Evolutionary conservation across 2,113 vertebrate genomes (phyloP), one percentile per base, ranked within the genome.

Genomic region (Camelus dromedarius): DNA sequence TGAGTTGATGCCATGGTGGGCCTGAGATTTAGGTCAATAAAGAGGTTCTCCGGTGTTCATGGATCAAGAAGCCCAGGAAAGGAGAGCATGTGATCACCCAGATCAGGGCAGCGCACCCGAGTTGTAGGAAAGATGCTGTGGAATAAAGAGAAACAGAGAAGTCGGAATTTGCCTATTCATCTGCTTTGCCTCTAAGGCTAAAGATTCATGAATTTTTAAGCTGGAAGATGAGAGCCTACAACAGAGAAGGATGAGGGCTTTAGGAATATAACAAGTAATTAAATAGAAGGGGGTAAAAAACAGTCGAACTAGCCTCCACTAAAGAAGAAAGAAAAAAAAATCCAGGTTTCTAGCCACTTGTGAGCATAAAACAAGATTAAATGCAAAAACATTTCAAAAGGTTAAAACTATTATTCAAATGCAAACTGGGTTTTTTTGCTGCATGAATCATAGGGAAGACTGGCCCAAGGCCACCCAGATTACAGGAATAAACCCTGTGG

Each of bases 301-400:
- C 32, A 26, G 12, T 76, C 69, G 52, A 54, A 64, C 12, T 82
- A 48, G 56, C 19, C 12, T 83, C 58, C 19, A 28, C 28, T 92
- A 24, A 52, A 88, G 70, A 94, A 76, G 42, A 56, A 80, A 94
- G 67, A 85, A 73, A 22, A 70, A 54, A 73, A 22, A 60, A 92
- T 93, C 48, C 30, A 87, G 70, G 64, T 38, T 77, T 22, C 62
- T 86, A 89, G 62, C 48, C 19, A 46, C 66, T 56, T 73, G 30
- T 66, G 35, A 81, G 19, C 84, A 77, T 81, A 91, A 95, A 95
- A 91, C 85, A 80, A 91, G n/a, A 76, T 77, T 60, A 92, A 95
- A 58, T 72, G 70, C n/a, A 79, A 87, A 96, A 94, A 91, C 26
- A 81, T 72, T 88, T 91, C 62, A 28, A 93, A 94, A 96, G n/a